phyloP scores from a whole-genome alignment of 1,140 invertebrate genomes.

The Galendromus occidentalis region DNA sequence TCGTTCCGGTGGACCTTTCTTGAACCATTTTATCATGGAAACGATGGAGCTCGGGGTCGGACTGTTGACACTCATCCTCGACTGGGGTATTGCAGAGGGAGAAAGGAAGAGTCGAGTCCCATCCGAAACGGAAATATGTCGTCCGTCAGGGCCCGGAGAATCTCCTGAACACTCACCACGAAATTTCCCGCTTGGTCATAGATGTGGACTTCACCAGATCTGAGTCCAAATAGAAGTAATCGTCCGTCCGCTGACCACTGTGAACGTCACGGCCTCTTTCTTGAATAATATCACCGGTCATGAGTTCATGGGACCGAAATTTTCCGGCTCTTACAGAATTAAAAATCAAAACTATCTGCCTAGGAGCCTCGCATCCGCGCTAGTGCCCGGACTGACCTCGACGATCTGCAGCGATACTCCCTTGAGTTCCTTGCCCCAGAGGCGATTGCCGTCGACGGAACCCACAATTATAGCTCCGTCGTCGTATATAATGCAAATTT shows the following conservation, averaged over 20 bases:
- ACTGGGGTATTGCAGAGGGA: constrained; percentile 29
- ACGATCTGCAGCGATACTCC: constrained; percentile 32
- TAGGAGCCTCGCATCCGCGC: too few species aligned
- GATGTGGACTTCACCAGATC: constrained; percentile 72
- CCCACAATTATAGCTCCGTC: constrained; percentile 78
- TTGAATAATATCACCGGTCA: too few species aligned
- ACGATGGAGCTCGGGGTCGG: constrained; percentile 39
- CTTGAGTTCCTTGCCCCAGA: constrained; percentile 94
- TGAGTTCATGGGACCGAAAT: too few species aligned
- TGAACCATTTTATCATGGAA: constrained; percentile 65
- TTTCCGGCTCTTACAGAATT: too few species aligned
- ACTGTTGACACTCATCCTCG: constrained; percentile 39
- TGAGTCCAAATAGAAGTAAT: constrained; percentile 67
- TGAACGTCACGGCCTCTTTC: constrained; percentile 13
- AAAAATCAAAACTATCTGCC: too few species aligned
- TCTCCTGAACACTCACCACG: constrained; percentile 30
- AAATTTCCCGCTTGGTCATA: constrained; percentile 75
- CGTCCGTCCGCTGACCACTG: constrained; percentile 89
- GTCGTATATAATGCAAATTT: constrained; percentile 97
- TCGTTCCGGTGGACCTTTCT: constrained; percentile 42
- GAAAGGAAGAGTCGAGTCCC: constrained; percentile 11
- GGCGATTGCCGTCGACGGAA: constrained; percentile 87
- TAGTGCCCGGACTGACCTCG: constrained; percentile 27
- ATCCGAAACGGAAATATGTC: constrained; percentile 13
- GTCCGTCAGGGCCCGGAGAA: too few species aligned